These are phyloP conservation scores for Rotaria socialis DNA, from an alignment of 2,888 invertebrate genomes.

Conservation along the genomic window DNA sequence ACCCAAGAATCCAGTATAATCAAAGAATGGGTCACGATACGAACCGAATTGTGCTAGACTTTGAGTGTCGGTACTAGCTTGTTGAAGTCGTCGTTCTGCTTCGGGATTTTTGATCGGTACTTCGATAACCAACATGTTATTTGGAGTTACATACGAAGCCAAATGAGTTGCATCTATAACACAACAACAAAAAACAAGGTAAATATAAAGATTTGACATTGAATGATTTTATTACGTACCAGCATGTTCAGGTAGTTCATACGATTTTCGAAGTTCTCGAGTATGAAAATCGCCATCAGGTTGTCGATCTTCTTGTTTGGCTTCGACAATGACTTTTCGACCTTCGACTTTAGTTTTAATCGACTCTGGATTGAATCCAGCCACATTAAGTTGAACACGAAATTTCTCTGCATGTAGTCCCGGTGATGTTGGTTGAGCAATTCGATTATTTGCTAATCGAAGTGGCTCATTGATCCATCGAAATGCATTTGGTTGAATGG, in stretches of 20 bases:
- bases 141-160: conserved; percentile 15
- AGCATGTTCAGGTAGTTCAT: conserved; percentile 16
- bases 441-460: background rate
- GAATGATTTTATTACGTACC: background rate
- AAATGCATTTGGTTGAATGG: background rate
- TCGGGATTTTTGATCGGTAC: background rate
- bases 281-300: background rate
- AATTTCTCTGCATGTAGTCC: conserved; percentile 11
- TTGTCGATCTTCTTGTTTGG: background rate
- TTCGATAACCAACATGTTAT: background rate
- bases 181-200: background rate
- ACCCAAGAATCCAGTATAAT: conserved; percentile 14
- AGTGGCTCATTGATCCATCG: background rate
- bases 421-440: background rate
- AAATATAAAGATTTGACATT: too few species aligned
- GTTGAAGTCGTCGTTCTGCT: background rate
- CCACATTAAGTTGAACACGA: background rate
- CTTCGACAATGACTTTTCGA: conserved; percentile 20
- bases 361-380: background rate
- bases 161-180: background rate
- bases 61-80: background rate
- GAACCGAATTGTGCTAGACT: background rate
- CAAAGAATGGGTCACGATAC: conserved; percentile 6
- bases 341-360: background rate
- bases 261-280: conserved; percentile 21